Percentiles rank a stretch among this genome's conserved stretches.
phyloP scores from a whole-genome alignment of 1,140 invertebrate species.

The Psix sp. region DNA sequence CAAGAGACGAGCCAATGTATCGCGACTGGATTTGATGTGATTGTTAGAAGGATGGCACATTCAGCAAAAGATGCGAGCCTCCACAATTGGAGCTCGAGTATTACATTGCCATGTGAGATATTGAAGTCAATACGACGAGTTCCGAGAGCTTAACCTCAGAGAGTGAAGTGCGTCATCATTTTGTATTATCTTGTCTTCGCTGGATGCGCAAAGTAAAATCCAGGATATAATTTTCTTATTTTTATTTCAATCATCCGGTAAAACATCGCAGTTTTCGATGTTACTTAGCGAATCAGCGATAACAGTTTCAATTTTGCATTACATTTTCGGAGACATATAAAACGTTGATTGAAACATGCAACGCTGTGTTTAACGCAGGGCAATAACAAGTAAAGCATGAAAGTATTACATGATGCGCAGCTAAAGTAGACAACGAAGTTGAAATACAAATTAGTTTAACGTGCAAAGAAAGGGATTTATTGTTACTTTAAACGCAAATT shows the following conservation, averaged over 20 bases:
- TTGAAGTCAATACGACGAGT: slow-evolving; percentile 37
- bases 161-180: slow-evolving; percentile 11
- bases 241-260: no score
- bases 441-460: slow-evolving; percentile 1
- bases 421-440: no score
- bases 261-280: no score
- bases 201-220: background rate
- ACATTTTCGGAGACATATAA: no score
- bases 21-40: slow-evolving; percentile 43
- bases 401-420: no score
- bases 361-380: no score
- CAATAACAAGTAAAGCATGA: no score
- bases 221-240: no score
- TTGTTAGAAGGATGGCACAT: slow-evolving; percentile 33
- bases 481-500: slow-evolving; percentile 15
- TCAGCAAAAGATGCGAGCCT: slow-evolving; percentile 25
- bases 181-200: slow-evolving; percentile 7
- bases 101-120: slow-evolving; percentile 43
- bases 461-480: slow-evolving; percentile 2
- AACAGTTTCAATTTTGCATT: no score
- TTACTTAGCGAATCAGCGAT: no score
- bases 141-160: slow-evolving; percentile 20
- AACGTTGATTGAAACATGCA: no score
- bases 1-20: slow-evolving; percentile 39
- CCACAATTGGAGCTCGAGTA: slow-evolving; percentile 3